Evolutionary conservation across 2,113 vertebrate genomes (phyloP), one percentile per base, ranked within the genome.

Genomic region (Prochilodus magdalenae): DNA sequence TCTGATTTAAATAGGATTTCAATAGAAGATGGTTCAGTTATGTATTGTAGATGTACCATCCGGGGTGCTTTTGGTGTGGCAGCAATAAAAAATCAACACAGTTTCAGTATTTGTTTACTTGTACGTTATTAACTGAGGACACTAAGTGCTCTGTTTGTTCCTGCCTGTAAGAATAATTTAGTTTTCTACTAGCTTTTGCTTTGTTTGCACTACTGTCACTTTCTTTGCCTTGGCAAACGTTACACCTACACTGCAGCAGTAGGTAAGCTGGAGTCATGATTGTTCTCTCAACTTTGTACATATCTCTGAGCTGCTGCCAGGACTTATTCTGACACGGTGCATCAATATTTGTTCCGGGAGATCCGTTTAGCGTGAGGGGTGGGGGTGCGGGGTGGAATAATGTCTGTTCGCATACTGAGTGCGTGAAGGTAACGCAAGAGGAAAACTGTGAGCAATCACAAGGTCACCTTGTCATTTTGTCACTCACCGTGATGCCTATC

Each of bases 401-500:
- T n/a, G 63, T 5, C 40, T 75, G 66, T 85, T 63, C 13, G 44
- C 40, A 49, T 30, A 10, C 22, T 20, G 22, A 44, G 57, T 24
- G n/a, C 33, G 20, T 27, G 74, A 70, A 14, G 57, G 22, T 44
- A 70, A 14, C 22, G 22, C 51, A 5, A n/a, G n/a, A 66, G 7
- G 59, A 10, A 73, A 49, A 67, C 77, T 59, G 60, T 63, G 30
- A 5, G 10, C 29, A 77, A 59, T 67, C 60, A 47, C 82, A 84
- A 86, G 81, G 85, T 86, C 78, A 86, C 85, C 85, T 86, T 83
- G 77, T 69, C 80, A 75, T 83, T 86, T 86, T 82, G 84, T 75
- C 57, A 47, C 66, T 80, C 72, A 73, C 63, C 47, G 49, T 66
- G 78, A 82, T 75, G 79, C 71, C 75, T 55, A 67, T 83, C 84